phyloP scores from a whole-genome alignment of 2,888 invertebrate species.

The Apeira syringaria region DNA sequence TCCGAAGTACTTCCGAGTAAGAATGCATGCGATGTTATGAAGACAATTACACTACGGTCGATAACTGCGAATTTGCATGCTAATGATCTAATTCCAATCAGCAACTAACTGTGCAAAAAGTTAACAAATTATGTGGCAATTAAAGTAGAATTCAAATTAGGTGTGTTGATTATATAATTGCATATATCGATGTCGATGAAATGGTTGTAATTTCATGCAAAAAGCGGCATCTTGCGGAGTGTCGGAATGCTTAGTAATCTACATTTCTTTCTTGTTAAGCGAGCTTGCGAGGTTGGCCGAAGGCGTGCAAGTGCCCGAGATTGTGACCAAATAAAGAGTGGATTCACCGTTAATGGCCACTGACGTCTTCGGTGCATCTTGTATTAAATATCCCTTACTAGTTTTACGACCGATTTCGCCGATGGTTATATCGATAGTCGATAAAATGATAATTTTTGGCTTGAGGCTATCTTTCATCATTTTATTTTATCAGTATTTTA shows the following conservation, averaged over 20 bases:
- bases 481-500: neutral
- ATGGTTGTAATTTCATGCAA: slow-evolving; percentile 44
- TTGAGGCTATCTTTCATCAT: neutral
- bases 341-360: slow-evolving; percentile 67
- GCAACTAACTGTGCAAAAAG: slow-evolving; percentile 50
- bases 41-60: slow-evolving; percentile 36
- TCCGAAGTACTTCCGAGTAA: slow-evolving; percentile 46
- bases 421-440: slow-evolving; percentile 44
- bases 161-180: slow-evolving; percentile 52
- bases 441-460: slow-evolving; percentile 20
- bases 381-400: slow-evolving; percentile 53
- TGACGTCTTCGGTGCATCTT: slow-evolving; percentile 62
- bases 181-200: slow-evolving; percentile 50
- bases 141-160: slow-evolving; percentile 52
- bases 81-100: slow-evolving; percentile 55
- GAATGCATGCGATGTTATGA: slow-evolving; percentile 45
- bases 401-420: slow-evolving; percentile 37
- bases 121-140: slow-evolving; percentile 49
- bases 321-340: slow-evolving; percentile 65
- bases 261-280: slow-evolving; percentile 44
- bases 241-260: slow-evolving; percentile 40
- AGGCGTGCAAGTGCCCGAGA: slow-evolving; percentile 47
- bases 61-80: slow-evolving; percentile 48
- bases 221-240: slow-evolving; percentile 36
- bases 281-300: slow-evolving; percentile 25